Evolutionary conservation across 2,888 invertebrate species (phyloP), one percentile per base, ranked within the genome.

Genomic region (Andrena dorsata): DNA sequence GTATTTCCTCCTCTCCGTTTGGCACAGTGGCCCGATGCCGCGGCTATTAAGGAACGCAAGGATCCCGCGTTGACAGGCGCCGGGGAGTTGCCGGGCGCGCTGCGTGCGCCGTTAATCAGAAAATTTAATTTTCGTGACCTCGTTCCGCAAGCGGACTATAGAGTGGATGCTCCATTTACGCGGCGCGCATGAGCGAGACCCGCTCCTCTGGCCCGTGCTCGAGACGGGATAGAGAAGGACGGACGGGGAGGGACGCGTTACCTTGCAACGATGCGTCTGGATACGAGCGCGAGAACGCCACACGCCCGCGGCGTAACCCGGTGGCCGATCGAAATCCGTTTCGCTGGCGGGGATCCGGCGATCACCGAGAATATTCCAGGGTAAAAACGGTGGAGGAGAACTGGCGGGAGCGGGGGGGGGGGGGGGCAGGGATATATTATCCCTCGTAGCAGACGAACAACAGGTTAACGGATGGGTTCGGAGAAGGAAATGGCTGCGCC

Each of bases 91-190:
- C 74, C 64, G 82, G 82, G 79, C 79, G 82, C 80, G 87, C 56
- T 89, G 84, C 83, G 84, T 82, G 87, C 88, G 87, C 83, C 89
- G 91, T 91, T 92, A 91, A 93, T 93, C 91, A 88, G 91, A 91
- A 93, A 93, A 93, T 92, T 92, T 92, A 93, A 93, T 93, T 93
- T 93, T 93, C 93, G 88, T 93, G 93, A 92, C 93, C 93, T 90
- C 92, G 93, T 93, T 93, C 89, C 91, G 86, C 88, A 90, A 92
- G 90, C 88, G 90, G 84, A 90, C 84, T 84, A 83, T 78, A 88
- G 83, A 84, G 88, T 89, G 88, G 89, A 87, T 91, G 93, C 90
- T 93, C 93, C 90, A 93, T 93, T 93, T 92, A 89, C 88, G 87
- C 69, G 66, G 81, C 76, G 92, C 92, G 91, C 91, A 90, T 90